Evolutionary conservation across 2,888 invertebrate genomes (phyloP), one percentile per base, ranked within the genome.

Genomic region (Tiphia femorata): DNA sequence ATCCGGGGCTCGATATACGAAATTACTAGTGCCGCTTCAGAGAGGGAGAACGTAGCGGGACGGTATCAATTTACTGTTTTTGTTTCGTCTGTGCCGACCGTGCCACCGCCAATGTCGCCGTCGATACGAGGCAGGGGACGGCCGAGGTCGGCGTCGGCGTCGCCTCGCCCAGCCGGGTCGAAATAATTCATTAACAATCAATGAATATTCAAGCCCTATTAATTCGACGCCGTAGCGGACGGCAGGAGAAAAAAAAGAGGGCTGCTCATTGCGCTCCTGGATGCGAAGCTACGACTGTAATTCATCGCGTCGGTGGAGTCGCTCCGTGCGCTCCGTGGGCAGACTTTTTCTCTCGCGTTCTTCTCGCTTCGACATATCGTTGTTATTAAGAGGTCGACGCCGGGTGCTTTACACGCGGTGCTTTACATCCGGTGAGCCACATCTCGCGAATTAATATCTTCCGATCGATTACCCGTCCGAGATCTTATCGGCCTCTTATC

Each of bases 151-250:
- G 16, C 17, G 33, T 25, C 19, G 6, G 43, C 35, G 8, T 25
- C 33, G 19, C 37, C 41, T n/a, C n/a, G 40, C 19, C 37, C 33
- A 23, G 20, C n/a, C 35, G n/a, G 42, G 37, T 8, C 43, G 43
- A 63, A 64, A 64, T 69, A 72, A 75, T 75, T 72, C 56, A 72
- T 67, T 65, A 66, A 62, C 58, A 50, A 66, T 68, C 58, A 46
- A 67, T 75, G 72, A 66, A 72, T 72, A 70, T 72, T 70, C 65
- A 65, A 61, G 48, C 14, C 17, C 38, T 40, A 59, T 70, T 59
- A 64, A 57, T 62, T 47, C 43, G 47, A 20, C 35, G 37, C 40
- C 17, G 21, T 33, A 2, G n/a, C n/a, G n/a, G n/a, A n/a, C n/a
- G n/a, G n/a, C 10, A 21, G 1, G 12, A n/a, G 33, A 49, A 49